Evolutionary conservation across 2,797 vertebrate species (phyloP).

Genomic region (Acrocephalus scirpaceus): DNA sequence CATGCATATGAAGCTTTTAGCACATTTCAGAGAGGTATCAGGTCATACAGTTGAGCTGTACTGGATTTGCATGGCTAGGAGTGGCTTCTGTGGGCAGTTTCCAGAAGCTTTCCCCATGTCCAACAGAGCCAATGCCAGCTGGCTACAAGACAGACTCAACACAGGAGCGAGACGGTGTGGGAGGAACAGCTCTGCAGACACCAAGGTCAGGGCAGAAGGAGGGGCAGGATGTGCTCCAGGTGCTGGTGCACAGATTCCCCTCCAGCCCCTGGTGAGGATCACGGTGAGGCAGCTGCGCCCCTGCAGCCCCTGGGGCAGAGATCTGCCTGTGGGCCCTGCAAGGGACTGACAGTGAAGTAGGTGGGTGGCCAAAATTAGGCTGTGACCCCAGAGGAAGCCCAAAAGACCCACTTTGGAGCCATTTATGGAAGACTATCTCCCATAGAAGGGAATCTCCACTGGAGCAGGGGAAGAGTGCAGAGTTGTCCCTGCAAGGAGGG

Average conservation of each 20-base stretch:
- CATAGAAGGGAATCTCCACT: fast-evolving
- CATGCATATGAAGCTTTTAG: background rate
- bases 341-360: background rate
- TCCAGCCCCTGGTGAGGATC: fast-evolving
- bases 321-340: background rate
- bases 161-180: background rate
- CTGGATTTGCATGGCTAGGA: background rate
- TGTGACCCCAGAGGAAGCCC: background rate
- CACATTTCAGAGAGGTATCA: background rate
- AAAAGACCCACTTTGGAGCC: background rate
- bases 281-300: background rate
- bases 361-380: background rate
- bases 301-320: background rate
- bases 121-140: background rate
- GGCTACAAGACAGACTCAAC: background rate
- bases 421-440: background rate
- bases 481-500: fast-evolving
- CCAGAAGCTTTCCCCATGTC: background rate
- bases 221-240: background rate
- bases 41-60: background rate
- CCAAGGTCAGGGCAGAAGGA: background rate
- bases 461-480: background rate
- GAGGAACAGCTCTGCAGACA: background rate
- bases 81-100: background rate
- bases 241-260: fast-evolving